phyloP scores from a whole-genome alignment of 2,797 vertebrate genomes.

The Selene dorsalis region DNA sequence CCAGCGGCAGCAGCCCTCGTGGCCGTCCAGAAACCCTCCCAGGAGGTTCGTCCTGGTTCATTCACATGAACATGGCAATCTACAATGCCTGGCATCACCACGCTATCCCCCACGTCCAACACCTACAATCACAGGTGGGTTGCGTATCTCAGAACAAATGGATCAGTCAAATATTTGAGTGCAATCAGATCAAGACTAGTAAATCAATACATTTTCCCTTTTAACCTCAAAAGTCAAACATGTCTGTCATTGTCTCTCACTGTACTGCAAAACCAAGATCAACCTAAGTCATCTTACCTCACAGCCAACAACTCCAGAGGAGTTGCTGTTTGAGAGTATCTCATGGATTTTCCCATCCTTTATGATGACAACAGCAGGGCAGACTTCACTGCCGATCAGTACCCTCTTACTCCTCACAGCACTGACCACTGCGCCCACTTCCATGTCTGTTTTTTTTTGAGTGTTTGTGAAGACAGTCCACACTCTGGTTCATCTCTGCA shows the following conservation, averaged over 20 bases:
- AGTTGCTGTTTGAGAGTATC: conserved; percentile 70
- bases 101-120: conserved; percentile 83
- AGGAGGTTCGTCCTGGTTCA: conserved; percentile 85
- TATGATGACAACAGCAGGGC: conserved; percentile 83
- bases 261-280: not conserved
- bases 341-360: conserved; percentile 82
- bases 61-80: conserved; percentile 89
- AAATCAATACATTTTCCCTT: not conserved
- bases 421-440: conserved; percentile 77
- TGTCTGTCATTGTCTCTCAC: not conserved
- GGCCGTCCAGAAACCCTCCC: conserved; percentile 88
- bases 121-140: conserved; percentile 71
- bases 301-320: conserved; percentile 28
- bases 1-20: conserved; percentile 88
- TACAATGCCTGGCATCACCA: conserved; percentile 89
- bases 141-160: not conserved
- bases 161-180: not conserved
- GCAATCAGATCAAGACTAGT: not conserved
- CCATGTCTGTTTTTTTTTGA: conserved; percentile 65
- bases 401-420: conserved; percentile 85
- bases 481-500: not conserved
- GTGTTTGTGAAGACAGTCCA: conserved; percentile 4
- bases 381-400: conserved; percentile 73
- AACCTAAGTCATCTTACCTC: conserved; percentile 71
- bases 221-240: not conserved